A percentile compares a stretch with the other conserved stretches of the same genome.
Conservation (phyloP, 2,888 invertebrate genomes). For the Subacronicta megacephala region DNA sequence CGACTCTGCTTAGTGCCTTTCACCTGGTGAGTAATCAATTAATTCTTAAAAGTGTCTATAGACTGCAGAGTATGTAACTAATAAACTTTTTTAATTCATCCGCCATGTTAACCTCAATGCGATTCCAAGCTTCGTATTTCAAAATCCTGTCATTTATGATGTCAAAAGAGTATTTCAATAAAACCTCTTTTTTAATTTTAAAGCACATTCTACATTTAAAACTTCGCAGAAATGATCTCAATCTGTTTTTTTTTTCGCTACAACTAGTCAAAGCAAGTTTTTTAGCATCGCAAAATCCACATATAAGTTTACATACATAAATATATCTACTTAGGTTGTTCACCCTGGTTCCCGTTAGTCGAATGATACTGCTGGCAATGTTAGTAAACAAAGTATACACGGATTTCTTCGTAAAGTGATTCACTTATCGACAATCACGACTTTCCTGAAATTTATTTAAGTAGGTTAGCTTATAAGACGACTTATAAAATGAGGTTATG, state of each 20-base stretch:
- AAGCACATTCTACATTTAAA: background rate
- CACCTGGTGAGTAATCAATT: too few relatives aligned
- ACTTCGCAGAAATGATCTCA: slow-evolving; percentile 3
- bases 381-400: slow-evolving; percentile 52
- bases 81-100: too few relatives aligned
- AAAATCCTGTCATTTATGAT: background rate
- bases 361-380: slow-evolving; percentile 24
- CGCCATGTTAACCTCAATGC: too few relatives aligned
- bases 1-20: too few relatives aligned
- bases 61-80: too few relatives aligned
- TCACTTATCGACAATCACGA: slow-evolving; percentile 30
- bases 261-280: slow-evolving; percentile 41
- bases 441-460: slow-evolving; percentile 36
- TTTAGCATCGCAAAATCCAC: slow-evolving; percentile 31
- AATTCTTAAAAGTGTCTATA: too few relatives aligned
- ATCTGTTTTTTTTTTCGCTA: slow-evolving; percentile 18
- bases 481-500: slow-evolving; percentile 33
- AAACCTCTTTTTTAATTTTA: background rate
- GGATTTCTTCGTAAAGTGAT: slow-evolving; percentile 23
- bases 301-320: slow-evolving; percentile 18
- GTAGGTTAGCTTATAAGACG: slow-evolving; percentile 4
- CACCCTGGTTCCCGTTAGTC: slow-evolving; percentile 50
- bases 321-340: slow-evolving; percentile 38
- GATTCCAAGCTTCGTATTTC: background rate
- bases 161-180: background rate